phyloP scores from a whole-genome alignment of 1,140 invertebrate species.

The Sycophaga agraensis region DNA sequence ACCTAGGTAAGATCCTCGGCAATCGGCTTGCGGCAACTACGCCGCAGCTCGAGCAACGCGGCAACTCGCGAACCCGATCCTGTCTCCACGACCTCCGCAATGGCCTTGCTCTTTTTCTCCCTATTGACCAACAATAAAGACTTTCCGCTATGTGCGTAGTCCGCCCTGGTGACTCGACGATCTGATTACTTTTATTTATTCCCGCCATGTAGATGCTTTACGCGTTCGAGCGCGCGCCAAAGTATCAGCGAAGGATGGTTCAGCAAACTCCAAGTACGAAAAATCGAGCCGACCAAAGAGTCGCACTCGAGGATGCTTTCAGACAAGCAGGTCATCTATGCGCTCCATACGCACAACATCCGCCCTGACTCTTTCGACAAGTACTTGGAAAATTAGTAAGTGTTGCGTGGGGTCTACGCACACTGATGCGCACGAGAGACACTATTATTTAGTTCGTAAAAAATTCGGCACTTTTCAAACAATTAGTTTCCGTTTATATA shows the following conservation, averaged over 20 bases:
- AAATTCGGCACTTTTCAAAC: too few relatives aligned
- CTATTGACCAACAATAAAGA: too few relatives aligned
- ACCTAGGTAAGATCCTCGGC: not conserved
- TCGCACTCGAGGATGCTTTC: conserved; percentile 93
- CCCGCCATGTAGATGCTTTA: not conserved
- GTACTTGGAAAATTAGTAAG: conserved; percentile 91
- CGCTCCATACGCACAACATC: conserved; percentile 91
- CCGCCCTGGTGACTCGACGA: too few relatives aligned
- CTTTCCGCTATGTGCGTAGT: too few relatives aligned
- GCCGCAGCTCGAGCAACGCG: not conserved
- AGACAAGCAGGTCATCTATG: conserved; percentile 92
- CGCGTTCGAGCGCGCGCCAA: conserved; percentile 50
- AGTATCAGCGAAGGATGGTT: conserved; percentile 79
- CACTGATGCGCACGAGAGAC: too few relatives aligned
- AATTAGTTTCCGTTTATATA: too few relatives aligned
- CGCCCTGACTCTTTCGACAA: conserved; percentile 81
- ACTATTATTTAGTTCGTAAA: too few relatives aligned
- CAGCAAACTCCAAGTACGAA: conserved; percentile 83
- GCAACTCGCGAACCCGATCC: too few relatives aligned
- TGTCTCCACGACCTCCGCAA: too few relatives aligned
- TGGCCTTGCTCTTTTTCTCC: too few relatives aligned
- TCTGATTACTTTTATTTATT: not conserved
- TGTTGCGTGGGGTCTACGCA: too few relatives aligned
- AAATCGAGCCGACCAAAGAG: conserved; percentile 92
- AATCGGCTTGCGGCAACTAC: not conserved